Evolutionary conservation across 1,140 invertebrate species (phyloP).

Genomic region (Plodia interpunctella): DNA sequence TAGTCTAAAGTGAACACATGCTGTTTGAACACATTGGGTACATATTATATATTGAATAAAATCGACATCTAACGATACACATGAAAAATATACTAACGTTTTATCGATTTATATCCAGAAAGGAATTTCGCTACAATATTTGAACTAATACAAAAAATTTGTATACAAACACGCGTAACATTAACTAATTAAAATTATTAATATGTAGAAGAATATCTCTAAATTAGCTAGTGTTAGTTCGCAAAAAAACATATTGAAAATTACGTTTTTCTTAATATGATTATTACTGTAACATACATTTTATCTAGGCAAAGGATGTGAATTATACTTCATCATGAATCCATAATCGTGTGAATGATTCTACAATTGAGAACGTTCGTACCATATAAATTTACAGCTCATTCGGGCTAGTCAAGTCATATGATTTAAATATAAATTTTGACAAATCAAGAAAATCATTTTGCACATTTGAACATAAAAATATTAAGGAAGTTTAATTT

Average conservation of each 20-base stretch:
- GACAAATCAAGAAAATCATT: background rate
- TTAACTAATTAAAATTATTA: constrained; percentile 43
- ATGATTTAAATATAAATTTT: background rate
- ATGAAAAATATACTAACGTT: constrained; percentile 46
- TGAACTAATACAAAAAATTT: constrained; percentile 54
- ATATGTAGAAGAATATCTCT: constrained; percentile 53
- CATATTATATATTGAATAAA: constrained; percentile 29
- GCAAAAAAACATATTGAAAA: constrained; percentile 20
- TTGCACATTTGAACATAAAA: constrained; percentile 2
- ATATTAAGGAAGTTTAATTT: background rate
- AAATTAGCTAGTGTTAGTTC: constrained; percentile 32
- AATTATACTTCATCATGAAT: constrained; percentile 1
- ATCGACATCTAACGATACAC: constrained; percentile 31
- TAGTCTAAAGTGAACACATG: constrained; percentile 62
- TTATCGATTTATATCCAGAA: constrained; percentile 31
- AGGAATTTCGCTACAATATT: constrained; percentile 69
- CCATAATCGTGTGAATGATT: background rate
- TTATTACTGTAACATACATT: constrained; percentile 11
- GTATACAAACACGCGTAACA: constrained; percentile 41
- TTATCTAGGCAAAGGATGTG: constrained; percentile 1
- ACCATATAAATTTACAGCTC: background rate
- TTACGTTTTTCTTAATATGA: constrained; percentile 2
- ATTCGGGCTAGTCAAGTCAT: background rate
- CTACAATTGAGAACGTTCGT: no score
- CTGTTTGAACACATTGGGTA: constrained; percentile 60